Percentiles rank a stretch among this genome's conserved stretches.
phyloP scores from a whole-genome alignment of 2,113 vertebrate species.

The Haemorhous mexicanus region DNA sequence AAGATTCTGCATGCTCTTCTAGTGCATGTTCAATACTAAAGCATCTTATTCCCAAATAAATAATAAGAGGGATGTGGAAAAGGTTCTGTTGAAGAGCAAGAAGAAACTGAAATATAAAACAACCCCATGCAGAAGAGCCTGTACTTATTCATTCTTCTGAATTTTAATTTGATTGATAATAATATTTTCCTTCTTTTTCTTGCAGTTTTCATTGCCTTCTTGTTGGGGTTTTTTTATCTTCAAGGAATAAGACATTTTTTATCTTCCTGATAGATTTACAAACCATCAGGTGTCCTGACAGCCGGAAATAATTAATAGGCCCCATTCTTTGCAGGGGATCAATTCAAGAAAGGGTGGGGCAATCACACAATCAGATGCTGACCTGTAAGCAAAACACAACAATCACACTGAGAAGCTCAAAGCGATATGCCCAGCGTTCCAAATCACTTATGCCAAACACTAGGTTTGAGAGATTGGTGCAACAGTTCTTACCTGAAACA shows the following conservation, averaged over 20 bases:
- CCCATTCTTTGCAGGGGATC: neutral
- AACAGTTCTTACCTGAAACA: neutral
- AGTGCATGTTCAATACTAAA: neutral
- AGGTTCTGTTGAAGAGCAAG: neutral
- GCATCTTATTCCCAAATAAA: neutral
- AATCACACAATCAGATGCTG: neutral
- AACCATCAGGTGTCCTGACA: neutral
- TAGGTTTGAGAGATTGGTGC: neutral
- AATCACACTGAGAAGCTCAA: neutral
- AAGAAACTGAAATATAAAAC: neutral
- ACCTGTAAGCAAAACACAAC: neutral
- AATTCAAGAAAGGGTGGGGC: neutral
- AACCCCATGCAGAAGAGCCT: neutral
- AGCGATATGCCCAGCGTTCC: neutral
- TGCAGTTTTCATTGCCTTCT: neutral
- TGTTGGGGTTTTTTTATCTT: neutral
- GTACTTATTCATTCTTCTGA: neutral
- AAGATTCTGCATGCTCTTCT: neutral
- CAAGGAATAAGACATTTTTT: neutral
- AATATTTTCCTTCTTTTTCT: neutral
- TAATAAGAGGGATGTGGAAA: neutral
- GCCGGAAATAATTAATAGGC: neutral
- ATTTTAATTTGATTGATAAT: neutral
- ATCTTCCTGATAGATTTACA: neutral
- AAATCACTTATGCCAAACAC: neutral